phyloP scores from a whole-genome alignment of 2,797 vertebrate genomes.

The Delichon dasypus region DNA sequence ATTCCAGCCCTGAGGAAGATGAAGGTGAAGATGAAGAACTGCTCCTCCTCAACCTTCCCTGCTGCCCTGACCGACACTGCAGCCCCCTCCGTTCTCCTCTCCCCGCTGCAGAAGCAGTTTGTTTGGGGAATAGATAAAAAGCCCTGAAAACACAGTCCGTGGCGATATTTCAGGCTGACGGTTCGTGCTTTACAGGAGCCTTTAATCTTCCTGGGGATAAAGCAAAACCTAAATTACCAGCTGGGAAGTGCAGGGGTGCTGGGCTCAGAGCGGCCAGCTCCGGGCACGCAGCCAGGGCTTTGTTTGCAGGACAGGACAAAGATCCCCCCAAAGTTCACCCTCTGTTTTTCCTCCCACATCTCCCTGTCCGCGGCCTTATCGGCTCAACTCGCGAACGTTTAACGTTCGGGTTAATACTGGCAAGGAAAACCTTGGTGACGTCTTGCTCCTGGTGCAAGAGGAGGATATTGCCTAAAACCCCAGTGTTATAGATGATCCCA shows the following conservation, averaged over 20 bases:
- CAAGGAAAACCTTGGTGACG: background rate
- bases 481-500: background rate
- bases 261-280: background rate
- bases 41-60: background rate
- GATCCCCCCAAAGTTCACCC: background rate
- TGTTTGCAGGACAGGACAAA: background rate
- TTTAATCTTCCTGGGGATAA: slow-evolving; percentile 20
- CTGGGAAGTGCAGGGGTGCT: background rate
- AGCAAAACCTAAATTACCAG: background rate
- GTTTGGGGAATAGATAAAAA: background rate
- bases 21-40: rapidly evolving
- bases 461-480: background rate
- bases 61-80: background rate
- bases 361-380: background rate
- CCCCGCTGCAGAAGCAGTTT: background rate
- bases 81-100: background rate
- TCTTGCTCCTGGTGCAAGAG: background rate
- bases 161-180: background rate
- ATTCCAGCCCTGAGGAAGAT: rapidly evolving
- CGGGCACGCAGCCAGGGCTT: background rate
- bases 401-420: background rate
- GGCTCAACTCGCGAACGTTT: background rate
- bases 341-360: background rate
- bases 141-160: background rate
- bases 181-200: background rate